Percentiles rank a stretch among this genome's conserved stretches.
phyloP scores from a whole-genome alignment of 1,140 invertebrate species.

The Drosophila obscura region DNA sequence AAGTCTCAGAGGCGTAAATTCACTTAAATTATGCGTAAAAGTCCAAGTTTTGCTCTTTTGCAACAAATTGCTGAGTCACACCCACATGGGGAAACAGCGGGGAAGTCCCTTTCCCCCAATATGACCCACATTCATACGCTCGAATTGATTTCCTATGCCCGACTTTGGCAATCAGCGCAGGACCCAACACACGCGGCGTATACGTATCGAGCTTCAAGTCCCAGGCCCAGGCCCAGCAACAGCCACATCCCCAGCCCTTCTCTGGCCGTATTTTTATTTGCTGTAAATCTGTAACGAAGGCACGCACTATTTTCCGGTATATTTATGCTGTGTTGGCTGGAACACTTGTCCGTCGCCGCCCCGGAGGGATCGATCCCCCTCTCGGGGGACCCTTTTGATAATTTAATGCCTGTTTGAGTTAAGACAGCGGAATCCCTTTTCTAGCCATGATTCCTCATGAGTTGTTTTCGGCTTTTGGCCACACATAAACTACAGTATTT shows the following conservation, averaged over 20 bases:
- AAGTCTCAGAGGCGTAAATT: conserved; percentile 76
- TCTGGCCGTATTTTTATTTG: conserved; percentile 54
- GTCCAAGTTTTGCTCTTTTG: conserved; percentile 47
- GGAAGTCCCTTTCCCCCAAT: conserved; percentile 18
- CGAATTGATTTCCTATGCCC: conserved; percentile 76
- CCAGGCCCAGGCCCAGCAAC: conserved; percentile 1
- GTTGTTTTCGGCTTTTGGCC: conserved; percentile 41
- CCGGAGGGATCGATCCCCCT: conserved; percentile 30
- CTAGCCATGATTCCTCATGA: conserved; percentile 56
- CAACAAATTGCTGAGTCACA: conserved; percentile 77
- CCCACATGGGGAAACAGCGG: not conserved
- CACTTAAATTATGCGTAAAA: conserved; percentile 78
- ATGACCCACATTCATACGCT: conserved; percentile 79
- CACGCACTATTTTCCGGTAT: conserved; percentile 70
- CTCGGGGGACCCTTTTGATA: conserved; percentile 58
- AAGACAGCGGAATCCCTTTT: conserved; percentile 63
- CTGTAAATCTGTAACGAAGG: conserved; percentile 77
- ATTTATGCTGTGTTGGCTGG: conserved; percentile 72
- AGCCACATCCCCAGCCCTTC: not conserved
- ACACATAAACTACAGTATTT: conserved; percentile 74
- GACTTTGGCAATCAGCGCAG: conserved; percentile 74
- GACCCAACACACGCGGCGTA: conserved; percentile 63
- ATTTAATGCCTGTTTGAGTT: conserved; percentile 81
- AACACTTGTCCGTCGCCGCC: conserved; percentile 27
- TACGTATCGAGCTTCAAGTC: conserved; percentile 53